Evolutionary conservation across 2,888 invertebrate genomes (phyloP).

Genomic region (Dicyrtoma fusca): DNA sequence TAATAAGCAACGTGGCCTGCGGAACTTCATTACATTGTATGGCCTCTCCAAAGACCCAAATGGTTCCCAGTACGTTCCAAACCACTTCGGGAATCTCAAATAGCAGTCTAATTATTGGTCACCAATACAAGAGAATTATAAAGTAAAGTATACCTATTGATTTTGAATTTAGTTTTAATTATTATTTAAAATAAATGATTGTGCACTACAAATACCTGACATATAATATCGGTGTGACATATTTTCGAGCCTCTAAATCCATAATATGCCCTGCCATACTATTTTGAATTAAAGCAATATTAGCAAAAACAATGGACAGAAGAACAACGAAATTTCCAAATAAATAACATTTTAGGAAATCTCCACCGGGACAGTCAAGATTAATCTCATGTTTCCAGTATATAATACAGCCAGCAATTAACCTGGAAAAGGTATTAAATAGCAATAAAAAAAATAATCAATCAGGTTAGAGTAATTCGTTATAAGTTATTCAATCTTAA

Average conservation of each 20-base stretch:
- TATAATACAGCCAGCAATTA: conserved; percentile 53
- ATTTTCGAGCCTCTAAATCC: conserved; percentile 51
- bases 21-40: conserved; percentile 66
- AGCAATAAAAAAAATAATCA: conserved; percentile 15
- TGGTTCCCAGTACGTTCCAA: conserved; percentile 78
- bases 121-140: too few relatives aligned
- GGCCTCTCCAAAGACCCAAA: conserved; percentile 77
- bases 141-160: not conserved
- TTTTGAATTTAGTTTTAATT: not conserved
- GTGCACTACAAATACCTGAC: conserved; percentile 54
- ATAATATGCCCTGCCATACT: conserved; percentile 58
- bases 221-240: conserved; percentile 54
- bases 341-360: conserved; percentile 73
- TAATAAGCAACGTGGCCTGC: conserved; percentile 68
- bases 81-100: conserved; percentile 76
- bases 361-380: conserved; percentile 71
- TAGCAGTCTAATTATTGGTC: conserved; percentile 72
- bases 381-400: conserved; percentile 54
- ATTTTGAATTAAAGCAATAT: conserved; percentile 58
- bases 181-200: not conserved
- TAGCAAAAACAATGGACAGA: conserved; percentile 59
- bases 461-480: too few relatives aligned
- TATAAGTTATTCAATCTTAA: not conserved
- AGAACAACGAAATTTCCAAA: conserved; percentile 64
- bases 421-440: too few relatives aligned